A percentile compares a stretch with the other conserved stretches of the same genome.
These are phyloP conservation scores for Heliconius congener DNA, from an alignment of 1,140 invertebrate species.

Conservation along the genomic window DNA sequence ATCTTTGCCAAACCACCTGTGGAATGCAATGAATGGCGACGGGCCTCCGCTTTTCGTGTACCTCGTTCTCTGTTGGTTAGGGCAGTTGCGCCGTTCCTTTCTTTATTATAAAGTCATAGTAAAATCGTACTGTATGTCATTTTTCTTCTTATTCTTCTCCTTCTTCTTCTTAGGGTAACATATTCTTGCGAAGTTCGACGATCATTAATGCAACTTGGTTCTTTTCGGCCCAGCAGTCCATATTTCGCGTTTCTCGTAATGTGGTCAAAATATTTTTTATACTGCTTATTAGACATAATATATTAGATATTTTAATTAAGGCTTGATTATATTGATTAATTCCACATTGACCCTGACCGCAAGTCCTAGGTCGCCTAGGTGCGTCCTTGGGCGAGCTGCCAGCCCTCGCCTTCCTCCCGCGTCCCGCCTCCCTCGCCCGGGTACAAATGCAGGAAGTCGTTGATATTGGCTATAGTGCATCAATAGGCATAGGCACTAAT, in stretches of 20 bases:
- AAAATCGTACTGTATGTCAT: background rate
- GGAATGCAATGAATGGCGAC: slow-evolving; percentile 42
- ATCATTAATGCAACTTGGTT: no score
- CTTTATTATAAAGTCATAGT: background rate
- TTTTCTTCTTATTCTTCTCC: background rate
- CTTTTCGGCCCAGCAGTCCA: no score
- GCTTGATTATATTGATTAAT: background rate
- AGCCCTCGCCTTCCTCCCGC: slow-evolving; percentile 37
- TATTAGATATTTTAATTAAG: background rate
- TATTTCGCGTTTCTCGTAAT: no score
- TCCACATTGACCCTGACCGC: slow-evolving; percentile 58
- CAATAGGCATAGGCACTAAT: slow-evolving; percentile 46
- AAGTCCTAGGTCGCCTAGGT: slow-evolving; percentile 67
- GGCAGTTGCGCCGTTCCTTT: slow-evolving; percentile 11
- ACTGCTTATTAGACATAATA: background rate
- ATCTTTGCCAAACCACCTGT: slow-evolving; percentile 45
- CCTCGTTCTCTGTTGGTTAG: slow-evolving; percentile 2
- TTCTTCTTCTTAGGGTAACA: no score
- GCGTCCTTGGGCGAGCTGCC: slow-evolving; percentile 71
- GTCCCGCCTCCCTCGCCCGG: slow-evolving; percentile 34
- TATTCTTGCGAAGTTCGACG: no score
- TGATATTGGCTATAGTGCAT: slow-evolving; percentile 60
- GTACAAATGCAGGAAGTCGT: slow-evolving; percentile 53
- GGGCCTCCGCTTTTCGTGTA: slow-evolving; percentile 40
- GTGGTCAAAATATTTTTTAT: background rate